Percentiles rank a stretch among this genome's conserved stretches.
These are phyloP conservation scores for Anoplius nigerrimus DNA, from an alignment of 2,888 invertebrate genomes.

Conservation along the genomic window DNA sequence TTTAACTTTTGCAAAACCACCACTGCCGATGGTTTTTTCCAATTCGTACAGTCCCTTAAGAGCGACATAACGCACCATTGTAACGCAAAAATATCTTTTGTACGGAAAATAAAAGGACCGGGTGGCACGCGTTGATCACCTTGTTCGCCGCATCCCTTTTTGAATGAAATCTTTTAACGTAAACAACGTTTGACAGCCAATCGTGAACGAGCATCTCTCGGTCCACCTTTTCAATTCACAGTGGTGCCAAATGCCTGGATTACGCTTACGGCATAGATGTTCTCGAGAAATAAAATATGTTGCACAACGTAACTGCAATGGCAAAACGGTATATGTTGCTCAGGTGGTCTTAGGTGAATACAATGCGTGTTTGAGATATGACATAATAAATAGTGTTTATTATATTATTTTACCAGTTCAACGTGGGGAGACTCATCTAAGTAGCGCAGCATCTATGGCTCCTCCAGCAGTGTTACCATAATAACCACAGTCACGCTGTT, in stretches of 20 bases:
- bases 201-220: conserved; percentile 18
- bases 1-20: conserved; percentile 90
- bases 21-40: conserved; percentile 84
- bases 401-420: too few species aligned
- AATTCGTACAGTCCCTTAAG: conserved; percentile 82
- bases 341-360: too few species aligned
- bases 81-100: conserved; percentile 11
- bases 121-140: conserved; percentile 3
- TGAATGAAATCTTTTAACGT: conserved; percentile 51
- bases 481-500: too few species aligned
- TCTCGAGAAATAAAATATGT: too few species aligned
- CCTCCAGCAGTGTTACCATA: too few species aligned
- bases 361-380: too few species aligned
- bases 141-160: conserved; percentile 43
- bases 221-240: conserved; percentile 12
- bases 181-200: conserved; percentile 56
- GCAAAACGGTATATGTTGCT: too few species aligned
- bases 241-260: conserved; percentile 24
- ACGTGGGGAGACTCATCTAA: too few species aligned
- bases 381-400: too few species aligned
- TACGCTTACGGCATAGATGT: too few species aligned
- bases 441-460: too few species aligned
- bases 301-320: too few species aligned
- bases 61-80: conserved; percentile 76
- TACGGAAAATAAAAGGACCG: conserved; percentile 6